Base-by-base conservation (phyloP, 2,113 vertebrate genomes). In the Menura novaehollandiae region DNA sequence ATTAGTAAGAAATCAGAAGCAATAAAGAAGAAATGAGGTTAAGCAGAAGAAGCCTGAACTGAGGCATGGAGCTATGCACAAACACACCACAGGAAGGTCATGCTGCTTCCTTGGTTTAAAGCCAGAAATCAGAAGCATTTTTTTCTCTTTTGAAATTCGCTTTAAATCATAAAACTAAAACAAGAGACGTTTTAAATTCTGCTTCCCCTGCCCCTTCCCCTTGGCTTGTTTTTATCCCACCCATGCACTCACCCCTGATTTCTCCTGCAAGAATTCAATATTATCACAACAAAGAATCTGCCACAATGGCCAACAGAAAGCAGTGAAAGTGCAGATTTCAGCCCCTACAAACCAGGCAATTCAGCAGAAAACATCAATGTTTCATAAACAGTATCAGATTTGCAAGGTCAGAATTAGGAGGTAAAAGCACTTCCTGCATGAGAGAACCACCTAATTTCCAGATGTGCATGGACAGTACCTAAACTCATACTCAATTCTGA, bases 41-140 rank as follows among this genome's bases (percentile, higher is more conserved):
- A 59, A 59, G 26, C 6, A 58, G 60, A 51, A 20, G 33, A 64
- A 56, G 73, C 6, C 7, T 7, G 28, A 68, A 46, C 30, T 51
- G 6, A 53, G 62, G 53, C 32, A 8, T 2, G 4, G 52, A 71
- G n/a, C 43, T 30, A 66, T 0, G 13, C 2, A 10, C 7, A 35
- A 37, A 17, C 53, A 67, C 20, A 30, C 7, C 23, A 68, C 15
- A 26, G n/a, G 9, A 37, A 53, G 27, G 23, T 35, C 14, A 37
- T 1, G 6, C 9, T 47, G 16, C 52, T 28, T 12, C 23, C 30
- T 56, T 18, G 41, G 15, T 51, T 56, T 72, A 41, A 35, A 66
- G 15, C 15, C 35, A 49, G 23, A 43, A 58, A 88, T 22, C 20
- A 55, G 46, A 26, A 43, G 10, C 13, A 2, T 28, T 37, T 58